These are phyloP conservation scores for Squalus acanthias DNA, from an alignment of 2,797 vertebrate genomes.

Conservation along the genomic window DNA sequence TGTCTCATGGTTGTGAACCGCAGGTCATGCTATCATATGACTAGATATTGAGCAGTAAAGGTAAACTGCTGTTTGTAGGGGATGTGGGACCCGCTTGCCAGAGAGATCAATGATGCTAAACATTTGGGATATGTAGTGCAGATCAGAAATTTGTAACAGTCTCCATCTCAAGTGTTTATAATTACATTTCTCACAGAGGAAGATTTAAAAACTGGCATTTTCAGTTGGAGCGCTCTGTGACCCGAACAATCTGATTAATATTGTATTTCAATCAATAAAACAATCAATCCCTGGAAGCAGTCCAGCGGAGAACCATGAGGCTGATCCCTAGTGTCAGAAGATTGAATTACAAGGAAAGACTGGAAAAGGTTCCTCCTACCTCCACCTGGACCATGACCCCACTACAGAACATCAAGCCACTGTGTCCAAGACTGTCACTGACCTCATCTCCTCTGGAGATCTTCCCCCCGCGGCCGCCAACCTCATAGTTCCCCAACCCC, in stretches of 20 bases:
- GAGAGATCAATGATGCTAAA: not conserved
- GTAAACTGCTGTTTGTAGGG: not conserved
- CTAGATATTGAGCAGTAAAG: not conserved
- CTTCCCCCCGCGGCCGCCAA: no score
- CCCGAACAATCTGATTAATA: not conserved
- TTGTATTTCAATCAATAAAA: not conserved
- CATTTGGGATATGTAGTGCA: not conserved
- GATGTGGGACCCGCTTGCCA: not conserved
- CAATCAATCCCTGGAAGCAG: not conserved
- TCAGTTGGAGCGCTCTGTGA: not conserved
- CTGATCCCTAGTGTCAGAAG: not conserved
- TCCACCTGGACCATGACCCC: no score
- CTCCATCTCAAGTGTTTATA: not conserved
- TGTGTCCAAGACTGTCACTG: no score
- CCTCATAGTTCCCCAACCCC: no score
- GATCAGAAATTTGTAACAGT: not conserved
- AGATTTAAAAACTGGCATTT: conserved; percentile 15
- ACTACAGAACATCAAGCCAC: no score
- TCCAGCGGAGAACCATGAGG: not conserved
- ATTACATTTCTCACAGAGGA: not conserved
- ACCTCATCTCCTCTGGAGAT: no score
- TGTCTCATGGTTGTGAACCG: not conserved
- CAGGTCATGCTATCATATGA: not conserved
- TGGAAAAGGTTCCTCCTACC: no score
- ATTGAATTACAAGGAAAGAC: not conserved